Conservation (phyloP, 2,113 vertebrate genomes). For the Perognathus longimembris region DNA sequence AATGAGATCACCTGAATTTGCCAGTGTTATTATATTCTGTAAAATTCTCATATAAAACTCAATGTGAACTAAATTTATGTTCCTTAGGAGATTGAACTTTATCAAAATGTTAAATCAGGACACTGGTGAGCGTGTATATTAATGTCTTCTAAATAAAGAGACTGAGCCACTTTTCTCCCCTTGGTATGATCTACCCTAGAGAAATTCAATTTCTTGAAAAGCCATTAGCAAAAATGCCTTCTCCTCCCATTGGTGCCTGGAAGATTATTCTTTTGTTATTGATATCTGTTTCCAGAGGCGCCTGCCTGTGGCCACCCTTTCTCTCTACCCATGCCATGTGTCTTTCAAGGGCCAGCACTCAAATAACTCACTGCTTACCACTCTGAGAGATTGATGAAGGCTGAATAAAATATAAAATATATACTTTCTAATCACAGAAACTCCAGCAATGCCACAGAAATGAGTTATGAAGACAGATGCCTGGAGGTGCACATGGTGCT, state of each 20-base stretch:
- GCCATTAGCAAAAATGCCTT: background rate
- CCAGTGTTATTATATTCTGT: constrained; percentile 5
- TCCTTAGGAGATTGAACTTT: background rate
- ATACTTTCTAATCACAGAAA: constrained; percentile 4
- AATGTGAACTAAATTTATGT: background rate
- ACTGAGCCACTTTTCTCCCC: background rate
- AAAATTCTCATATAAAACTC: background rate
- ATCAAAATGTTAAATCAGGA: background rate
- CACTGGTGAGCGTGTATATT: background rate
- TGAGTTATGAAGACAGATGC: background rate
- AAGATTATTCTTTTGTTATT: background rate
- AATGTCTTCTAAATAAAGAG: background rate
- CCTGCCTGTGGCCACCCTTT: background rate
- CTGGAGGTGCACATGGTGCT: too few relatives aligned
- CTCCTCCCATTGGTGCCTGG: background rate
- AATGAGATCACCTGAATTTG: background rate
- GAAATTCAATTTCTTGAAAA: background rate
- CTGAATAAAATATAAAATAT: constrained; percentile 40
- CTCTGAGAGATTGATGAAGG: constrained; percentile 32
- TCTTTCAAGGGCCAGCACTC: constrained; percentile 8
- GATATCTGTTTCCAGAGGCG: background rate
- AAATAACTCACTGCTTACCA: constrained; percentile 14
- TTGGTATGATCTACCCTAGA: background rate
- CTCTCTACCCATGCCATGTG: background rate
- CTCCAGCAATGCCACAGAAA: background rate